These are phyloP conservation scores for Zaprionus camerounensis DNA, from an alignment of 1,140 invertebrate species.

Conservation along the genomic window DNA sequence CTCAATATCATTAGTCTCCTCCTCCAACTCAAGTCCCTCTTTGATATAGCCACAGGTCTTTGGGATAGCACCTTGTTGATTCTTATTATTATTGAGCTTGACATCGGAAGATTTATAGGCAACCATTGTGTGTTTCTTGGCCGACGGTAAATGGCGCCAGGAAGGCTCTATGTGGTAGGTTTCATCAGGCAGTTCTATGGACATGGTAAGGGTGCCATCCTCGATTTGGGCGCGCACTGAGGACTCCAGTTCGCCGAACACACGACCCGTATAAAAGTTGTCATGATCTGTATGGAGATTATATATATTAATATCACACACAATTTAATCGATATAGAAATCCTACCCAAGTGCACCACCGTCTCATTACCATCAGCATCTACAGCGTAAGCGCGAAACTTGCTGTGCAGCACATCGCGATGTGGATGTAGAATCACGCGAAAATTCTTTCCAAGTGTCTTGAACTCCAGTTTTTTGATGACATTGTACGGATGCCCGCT, in stretches of 20 bases:
- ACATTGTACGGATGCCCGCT: constrained; percentile 94
- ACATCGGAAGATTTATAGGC: constrained; percentile 95
- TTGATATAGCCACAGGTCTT: constrained; percentile 93
- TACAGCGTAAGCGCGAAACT: constrained; percentile 94
- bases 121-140: constrained; percentile 94
- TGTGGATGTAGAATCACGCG: constrained; percentile 93
- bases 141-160: constrained; percentile 93
- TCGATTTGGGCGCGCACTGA: constrained; percentile 94
- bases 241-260: constrained; percentile 93
- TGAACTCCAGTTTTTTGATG: constrained; percentile 94
- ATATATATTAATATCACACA: not conserved
- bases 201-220: constrained; percentile 93
- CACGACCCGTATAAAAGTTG: constrained; percentile 93
- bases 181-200: constrained; percentile 92
- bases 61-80: constrained; percentile 85
- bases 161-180: constrained; percentile 97
- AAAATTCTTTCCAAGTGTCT: constrained; percentile 93
- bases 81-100: constrained; percentile 86
- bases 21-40: constrained; percentile 87
- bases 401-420: constrained; percentile 93
- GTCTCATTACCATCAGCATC: constrained; percentile 93
- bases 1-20: constrained; percentile 78
- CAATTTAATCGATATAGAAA: not conserved
- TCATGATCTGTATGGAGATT: constrained; percentile 88
- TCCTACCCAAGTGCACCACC: constrained; percentile 91